These are phyloP conservation scores for Cydia fagiglandana DNA, from an alignment of 1,140 invertebrate species.

Conservation along the genomic window DNA sequence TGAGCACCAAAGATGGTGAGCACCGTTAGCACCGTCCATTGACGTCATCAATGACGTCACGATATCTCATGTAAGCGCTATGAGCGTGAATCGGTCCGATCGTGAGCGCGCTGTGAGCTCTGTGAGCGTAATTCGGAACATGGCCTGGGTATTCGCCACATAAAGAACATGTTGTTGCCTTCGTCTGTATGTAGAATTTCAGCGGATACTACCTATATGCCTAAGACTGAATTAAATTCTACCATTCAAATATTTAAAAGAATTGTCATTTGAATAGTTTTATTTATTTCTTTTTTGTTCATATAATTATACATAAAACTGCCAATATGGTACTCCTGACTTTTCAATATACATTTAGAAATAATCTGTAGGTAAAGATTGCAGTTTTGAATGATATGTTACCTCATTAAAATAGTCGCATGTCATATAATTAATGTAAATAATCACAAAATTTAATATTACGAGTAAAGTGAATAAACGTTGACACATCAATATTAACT, in stretches of 20 bases:
- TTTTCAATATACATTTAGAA: constrained; percentile 6
- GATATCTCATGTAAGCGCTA: too few species aligned
- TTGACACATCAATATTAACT: not conserved
- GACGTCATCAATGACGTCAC: too few species aligned
- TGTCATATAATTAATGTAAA: constrained; percentile 28
- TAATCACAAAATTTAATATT: constrained; percentile 23
- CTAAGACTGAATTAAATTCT: constrained; percentile 30
- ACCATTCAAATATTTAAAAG: constrained; percentile 23
- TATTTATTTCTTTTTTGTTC: constrained; percentile 25
- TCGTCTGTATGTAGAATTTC: not conserved
- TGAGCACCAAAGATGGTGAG: too few species aligned
- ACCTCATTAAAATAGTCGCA: constrained; percentile 26
- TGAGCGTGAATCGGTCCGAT: too few species aligned
- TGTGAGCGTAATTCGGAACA: too few species aligned
- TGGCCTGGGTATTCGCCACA: too few species aligned
- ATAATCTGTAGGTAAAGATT: constrained; percentile 6
- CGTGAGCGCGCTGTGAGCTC: too few species aligned
- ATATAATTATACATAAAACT: constrained; percentile 13
- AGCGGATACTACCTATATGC: constrained; percentile 10
- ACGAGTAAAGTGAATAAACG: constrained; percentile 28
- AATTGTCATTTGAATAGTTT: constrained; percentile 19
- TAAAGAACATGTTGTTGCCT: not conserved
- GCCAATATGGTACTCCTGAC: constrained; percentile 3
- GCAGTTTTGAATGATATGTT: constrained; percentile 29
- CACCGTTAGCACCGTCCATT: too few species aligned